A percentile compares a stretch with the other conserved stretches of the same genome.
Evolutionary conservation across 2,113 vertebrate species (phyloP).

Genomic region (Pholis gunnellus): DNA sequence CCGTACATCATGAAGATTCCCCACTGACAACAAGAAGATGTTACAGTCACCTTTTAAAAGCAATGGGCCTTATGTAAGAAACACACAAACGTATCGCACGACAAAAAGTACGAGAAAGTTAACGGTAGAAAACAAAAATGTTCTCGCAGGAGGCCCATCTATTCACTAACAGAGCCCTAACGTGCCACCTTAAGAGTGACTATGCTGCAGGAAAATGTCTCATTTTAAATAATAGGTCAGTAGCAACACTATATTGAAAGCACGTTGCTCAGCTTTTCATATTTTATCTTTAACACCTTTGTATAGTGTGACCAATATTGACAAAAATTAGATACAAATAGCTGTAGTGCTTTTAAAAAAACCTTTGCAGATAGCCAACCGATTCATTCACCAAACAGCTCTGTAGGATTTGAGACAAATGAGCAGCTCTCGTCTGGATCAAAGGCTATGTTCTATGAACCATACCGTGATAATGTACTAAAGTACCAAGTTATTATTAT

Average conservation of each 20-base stretch:
- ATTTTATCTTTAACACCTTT: background rate
- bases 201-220: background rate
- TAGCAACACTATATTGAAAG: background rate
- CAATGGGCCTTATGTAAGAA: background rate
- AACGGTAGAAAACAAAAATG: background rate
- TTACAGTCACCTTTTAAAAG: background rate
- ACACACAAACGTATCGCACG: background rate
- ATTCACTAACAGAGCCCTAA: background rate
- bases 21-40: background rate
- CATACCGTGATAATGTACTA: background rate
- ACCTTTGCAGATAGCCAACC: no score
- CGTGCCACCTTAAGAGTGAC: no score
- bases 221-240: background rate
- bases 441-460: background rate
- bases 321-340: background rate
- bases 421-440: background rate
- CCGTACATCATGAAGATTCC: background rate
- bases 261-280: background rate
- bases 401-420: conserved; percentile 56
- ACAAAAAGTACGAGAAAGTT: background rate
- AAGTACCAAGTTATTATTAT: background rate
- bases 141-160: background rate
- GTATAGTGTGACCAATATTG: background rate
- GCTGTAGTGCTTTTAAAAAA: background rate
- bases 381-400: background rate